Evolutionary conservation across 2,797 vertebrate species (phyloP), one percentile per base, ranked within the genome.

Genomic region (Monodelphis domestica): DNA sequence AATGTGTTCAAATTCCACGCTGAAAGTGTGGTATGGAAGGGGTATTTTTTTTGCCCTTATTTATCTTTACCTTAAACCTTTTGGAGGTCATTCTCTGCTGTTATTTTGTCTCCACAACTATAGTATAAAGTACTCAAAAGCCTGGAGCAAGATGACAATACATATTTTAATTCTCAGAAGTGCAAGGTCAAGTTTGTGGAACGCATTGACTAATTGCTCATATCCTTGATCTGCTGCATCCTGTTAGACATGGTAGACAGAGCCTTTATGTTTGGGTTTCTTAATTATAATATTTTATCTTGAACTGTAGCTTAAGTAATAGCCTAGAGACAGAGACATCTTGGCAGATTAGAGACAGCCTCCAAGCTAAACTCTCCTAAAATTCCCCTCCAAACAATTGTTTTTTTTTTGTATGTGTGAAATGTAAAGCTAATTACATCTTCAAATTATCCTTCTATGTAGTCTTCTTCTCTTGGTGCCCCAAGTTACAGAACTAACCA

Each of bases 281-380:
- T 96, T 97, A 97, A 97, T 97, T 97, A 97, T 91, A 94, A 92
- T 94, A 92, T 97, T 97, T 97, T 96, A 93, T 96, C 95, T 97
- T 94, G 91, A 88, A 93, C 94, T 90, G 96, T 94, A 92, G 92
- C 93, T 96, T 88, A 94, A 94, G 94, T 95, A 97, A 96, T 96
- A 95, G 95, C 29, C 29, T 30, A 30, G 56, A 5, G 3, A 11
- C 33, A 11, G 29, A 33, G 11, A 28, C 56, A 59, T 30, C 29
- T 9, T 56, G 56, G 29, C 56, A 59, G 10, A 59, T 12, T 59
- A 33, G 11, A 29, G 29, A 17, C 56, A 59, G 11, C 10, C 3
- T 59, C 29, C 28, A 28, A 59, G 56, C 12, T 59, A 12, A 5
- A 30, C 10, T 12, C 10, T 30, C 33, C 11, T 12, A 3, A 59